Conservation (phyloP, 2,113 vertebrate species). For the Dascyllus trimaculatus region DNA sequence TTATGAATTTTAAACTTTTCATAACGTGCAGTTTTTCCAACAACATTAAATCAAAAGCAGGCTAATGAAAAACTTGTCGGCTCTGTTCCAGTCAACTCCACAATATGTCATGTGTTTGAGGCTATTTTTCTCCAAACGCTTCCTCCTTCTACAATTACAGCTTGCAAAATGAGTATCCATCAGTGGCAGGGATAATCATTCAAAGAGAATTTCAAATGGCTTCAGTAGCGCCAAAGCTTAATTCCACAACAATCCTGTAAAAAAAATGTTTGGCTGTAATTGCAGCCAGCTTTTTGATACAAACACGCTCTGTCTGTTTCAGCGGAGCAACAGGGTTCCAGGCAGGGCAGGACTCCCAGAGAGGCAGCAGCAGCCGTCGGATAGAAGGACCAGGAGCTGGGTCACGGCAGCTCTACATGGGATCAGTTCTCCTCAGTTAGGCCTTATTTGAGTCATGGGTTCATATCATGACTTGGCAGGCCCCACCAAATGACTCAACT, state of each 20-base stretch:
- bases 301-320: constrained; percentile 23
- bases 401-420: constrained; percentile 49
- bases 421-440: constrained; percentile 61
- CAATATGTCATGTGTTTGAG: constrained; percentile 1
- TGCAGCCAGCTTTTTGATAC: constrained; percentile 7
- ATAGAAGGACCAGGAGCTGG: constrained; percentile 35
- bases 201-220: constrained; percentile 2
- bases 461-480: constrained; percentile 70
- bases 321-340: constrained; percentile 27
- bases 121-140: constrained; percentile 4
- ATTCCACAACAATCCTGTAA: constrained; percentile 21
- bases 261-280: constrained; percentile 28
- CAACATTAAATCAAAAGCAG: constrained; percentile 5
- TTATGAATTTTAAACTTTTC: too few relatives aligned
- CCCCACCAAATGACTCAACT: constrained; percentile 67
- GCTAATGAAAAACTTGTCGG: constrained; percentile 2
- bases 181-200: background rate
- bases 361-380: constrained; percentile 34
- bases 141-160: background rate
- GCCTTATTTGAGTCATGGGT: constrained; percentile 70
- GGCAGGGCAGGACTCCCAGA: constrained; percentile 32
- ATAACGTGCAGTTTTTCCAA: background rate
- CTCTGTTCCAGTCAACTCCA: background rate
- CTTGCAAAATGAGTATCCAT: background rate
- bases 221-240: constrained; percentile 6